Percentiles rank a stretch among this genome's conserved stretches.
Conservation (phyloP, 2,797 vertebrate genomes). For the Gymnopithys bicolor region DNA sequence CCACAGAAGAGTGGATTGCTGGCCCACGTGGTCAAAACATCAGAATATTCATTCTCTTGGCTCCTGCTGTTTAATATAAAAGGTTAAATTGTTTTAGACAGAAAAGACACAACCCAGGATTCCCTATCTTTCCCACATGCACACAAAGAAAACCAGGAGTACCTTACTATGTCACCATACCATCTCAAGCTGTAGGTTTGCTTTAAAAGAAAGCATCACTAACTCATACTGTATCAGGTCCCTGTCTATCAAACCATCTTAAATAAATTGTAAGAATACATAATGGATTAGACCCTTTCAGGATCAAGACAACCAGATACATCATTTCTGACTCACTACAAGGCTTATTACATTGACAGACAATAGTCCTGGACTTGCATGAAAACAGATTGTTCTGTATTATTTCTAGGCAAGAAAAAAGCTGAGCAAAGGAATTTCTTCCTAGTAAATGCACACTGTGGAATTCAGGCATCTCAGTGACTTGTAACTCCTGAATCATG, state of each 20-base stretch:
- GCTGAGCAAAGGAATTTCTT: not conserved
- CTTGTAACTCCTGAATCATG: not conserved
- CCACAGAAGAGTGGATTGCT: accelerated
- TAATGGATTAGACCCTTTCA: not conserved
- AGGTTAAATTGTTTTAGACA: not conserved
- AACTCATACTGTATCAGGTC: not conserved
- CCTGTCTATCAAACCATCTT: not conserved
- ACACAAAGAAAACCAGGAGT: not conserved
- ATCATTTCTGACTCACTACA: not conserved
- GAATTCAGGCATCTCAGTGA: not conserved
- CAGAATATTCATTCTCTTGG: not conserved
- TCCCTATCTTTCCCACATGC: not conserved
- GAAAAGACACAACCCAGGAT: not conserved
- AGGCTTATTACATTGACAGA: not conserved
- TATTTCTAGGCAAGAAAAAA: not conserved
- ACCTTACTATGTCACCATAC: not conserved
- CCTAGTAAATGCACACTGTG: not conserved
- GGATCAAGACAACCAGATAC: not conserved
- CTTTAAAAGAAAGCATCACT: not conserved
- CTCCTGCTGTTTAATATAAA: not conserved
- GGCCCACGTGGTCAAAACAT: not conserved
- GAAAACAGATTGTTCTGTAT: not conserved
- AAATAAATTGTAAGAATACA: not conserved
- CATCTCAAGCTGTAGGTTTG: not conserved
- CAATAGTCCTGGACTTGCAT: not conserved